Conservation (phyloP, 2,888 invertebrate species). For the Girardia tigrina region DNA sequence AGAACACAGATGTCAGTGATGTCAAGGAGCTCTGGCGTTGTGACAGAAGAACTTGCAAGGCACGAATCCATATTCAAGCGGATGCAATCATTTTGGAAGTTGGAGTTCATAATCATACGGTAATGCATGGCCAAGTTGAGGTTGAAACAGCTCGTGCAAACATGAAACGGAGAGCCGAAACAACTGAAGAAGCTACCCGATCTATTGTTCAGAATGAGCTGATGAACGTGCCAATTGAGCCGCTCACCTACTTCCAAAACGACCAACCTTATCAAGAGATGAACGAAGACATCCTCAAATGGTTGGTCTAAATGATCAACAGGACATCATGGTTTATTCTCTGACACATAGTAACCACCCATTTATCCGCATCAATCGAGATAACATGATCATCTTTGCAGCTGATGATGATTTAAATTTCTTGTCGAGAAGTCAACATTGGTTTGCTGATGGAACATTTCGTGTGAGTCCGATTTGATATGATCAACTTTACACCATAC, state of each 20-base stretch:
- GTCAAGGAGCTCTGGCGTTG: too few relatives aligned
- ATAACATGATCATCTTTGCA: not conserved
- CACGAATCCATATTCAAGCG: too few relatives aligned
- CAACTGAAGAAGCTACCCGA: not conserved
- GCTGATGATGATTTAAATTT: not conserved
- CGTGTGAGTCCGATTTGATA: not conserved
- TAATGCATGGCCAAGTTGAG: too few relatives aligned
- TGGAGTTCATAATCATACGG: too few relatives aligned
- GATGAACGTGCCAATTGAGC: not conserved
- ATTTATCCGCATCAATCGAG: not conserved
- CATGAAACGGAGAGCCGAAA: too few relatives aligned
- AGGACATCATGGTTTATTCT: slow-evolving; percentile 11
- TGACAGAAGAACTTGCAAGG: too few relatives aligned
- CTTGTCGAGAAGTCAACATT: slow-evolving; percentile 3
- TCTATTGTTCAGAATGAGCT: not conserved
- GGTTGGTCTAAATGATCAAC: not conserved
- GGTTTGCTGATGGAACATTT: slow-evolving; percentile 17
- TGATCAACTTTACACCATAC: too few relatives aligned
- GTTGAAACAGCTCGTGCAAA: too few relatives aligned
- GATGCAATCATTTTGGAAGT: too few relatives aligned
- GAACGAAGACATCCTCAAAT: not conserved
- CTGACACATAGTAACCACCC: not conserved
- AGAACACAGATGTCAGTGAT: too few relatives aligned
- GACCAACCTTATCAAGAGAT: not conserved
- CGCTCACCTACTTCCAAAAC: slow-evolving; percentile 8